phyloP scores from a whole-genome alignment of 1,140 invertebrate species.

The Phthorimaea operculella region DNA sequence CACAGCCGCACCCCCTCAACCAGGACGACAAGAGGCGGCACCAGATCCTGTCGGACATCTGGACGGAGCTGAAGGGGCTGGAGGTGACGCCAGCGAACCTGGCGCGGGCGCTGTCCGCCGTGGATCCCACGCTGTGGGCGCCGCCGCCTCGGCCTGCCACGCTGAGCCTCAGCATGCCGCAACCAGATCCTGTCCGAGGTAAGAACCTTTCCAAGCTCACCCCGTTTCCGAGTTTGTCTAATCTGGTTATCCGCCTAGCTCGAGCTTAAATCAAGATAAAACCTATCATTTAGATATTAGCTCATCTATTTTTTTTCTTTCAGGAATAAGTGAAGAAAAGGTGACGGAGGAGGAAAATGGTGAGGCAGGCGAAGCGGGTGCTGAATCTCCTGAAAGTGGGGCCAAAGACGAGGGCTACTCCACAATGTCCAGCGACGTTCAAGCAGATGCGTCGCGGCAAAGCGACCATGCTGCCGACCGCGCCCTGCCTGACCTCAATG shows the following conservation, averaged over 20 bases:
- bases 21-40: slow-evolving; percentile 71
- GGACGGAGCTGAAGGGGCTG: slow-evolving; percentile 71
- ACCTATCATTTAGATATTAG: too few relatives aligned
- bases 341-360: slow-evolving; percentile 60
- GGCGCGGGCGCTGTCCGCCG: slow-evolving; percentile 67
- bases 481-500: slow-evolving; percentile 77
- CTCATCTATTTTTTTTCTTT: too few relatives aligned
- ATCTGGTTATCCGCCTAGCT: too few relatives aligned
- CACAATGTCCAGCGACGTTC: slow-evolving; percentile 89
- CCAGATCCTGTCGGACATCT: slow-evolving; percentile 70
- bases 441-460: slow-evolving; percentile 73
- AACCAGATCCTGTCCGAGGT: slow-evolving; percentile 43
- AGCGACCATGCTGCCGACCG: slow-evolving; percentile 67
- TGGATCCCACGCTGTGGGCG: slow-evolving; percentile 73
- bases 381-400: slow-evolving; percentile 77
- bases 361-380: slow-evolving; percentile 66
- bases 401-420: slow-evolving; percentile 89
- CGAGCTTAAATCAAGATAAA: too few relatives aligned
- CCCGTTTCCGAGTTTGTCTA: too few relatives aligned
- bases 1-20: slow-evolving; percentile 62
- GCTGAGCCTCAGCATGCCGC: slow-evolving; percentile 72
- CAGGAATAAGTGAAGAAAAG: slow-evolving; percentile 48
- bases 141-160: slow-evolving; percentile 73
- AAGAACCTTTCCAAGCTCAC: slow-evolving; percentile 7
- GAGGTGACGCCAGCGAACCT: slow-evolving; percentile 70